A percentile compares a stretch with the other conserved stretches of the same genome.
phyloP scores from a whole-genome alignment of 2,797 vertebrate species.

The Monodelphis domestica region DNA sequence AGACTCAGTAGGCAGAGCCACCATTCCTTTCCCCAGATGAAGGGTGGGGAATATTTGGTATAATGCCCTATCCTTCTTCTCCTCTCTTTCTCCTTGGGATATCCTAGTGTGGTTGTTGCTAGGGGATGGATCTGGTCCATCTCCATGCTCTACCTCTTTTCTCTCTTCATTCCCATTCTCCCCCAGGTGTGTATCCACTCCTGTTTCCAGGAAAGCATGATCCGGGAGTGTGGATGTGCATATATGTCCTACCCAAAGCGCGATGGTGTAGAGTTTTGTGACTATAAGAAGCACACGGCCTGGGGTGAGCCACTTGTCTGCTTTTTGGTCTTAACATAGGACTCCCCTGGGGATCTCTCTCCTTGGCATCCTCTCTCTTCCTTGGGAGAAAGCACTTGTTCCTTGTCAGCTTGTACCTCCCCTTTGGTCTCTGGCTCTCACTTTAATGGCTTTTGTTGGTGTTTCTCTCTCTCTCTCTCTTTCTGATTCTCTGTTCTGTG shows the following conservation, averaged over 20 bases:
- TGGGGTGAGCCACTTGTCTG: slow-evolving; percentile 84
- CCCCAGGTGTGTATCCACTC: slow-evolving; percentile 88
- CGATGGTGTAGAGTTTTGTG: slow-evolving; percentile 78
- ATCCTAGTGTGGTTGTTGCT: background rate
- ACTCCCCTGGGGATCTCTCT: background rate
- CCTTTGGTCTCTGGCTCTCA: rapidly evolving
- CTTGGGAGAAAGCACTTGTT: background rate
- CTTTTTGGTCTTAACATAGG: background rate
- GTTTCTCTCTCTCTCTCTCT: background rate
- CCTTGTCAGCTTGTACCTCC: background rate
- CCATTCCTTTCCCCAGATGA: background rate
- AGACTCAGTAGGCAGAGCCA: background rate
- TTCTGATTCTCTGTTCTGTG: background rate
- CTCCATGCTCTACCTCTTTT: slow-evolving; percentile 5
- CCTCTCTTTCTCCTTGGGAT: background rate
- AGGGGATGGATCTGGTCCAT: background rate
- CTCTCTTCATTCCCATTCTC: background rate
- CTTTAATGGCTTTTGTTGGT: background rate
- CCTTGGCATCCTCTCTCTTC: background rate
- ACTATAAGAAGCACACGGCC: slow-evolving; percentile 84
- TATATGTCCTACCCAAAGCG: slow-evolving; percentile 87
- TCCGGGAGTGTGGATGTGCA: slow-evolving; percentile 85
- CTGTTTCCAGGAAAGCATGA: slow-evolving; percentile 88
- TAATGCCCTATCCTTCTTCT: background rate
- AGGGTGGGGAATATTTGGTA: background rate